Base-by-base conservation (phyloP, 2,113 vertebrate genomes). In the Xyliphius kryptos region DNA sequence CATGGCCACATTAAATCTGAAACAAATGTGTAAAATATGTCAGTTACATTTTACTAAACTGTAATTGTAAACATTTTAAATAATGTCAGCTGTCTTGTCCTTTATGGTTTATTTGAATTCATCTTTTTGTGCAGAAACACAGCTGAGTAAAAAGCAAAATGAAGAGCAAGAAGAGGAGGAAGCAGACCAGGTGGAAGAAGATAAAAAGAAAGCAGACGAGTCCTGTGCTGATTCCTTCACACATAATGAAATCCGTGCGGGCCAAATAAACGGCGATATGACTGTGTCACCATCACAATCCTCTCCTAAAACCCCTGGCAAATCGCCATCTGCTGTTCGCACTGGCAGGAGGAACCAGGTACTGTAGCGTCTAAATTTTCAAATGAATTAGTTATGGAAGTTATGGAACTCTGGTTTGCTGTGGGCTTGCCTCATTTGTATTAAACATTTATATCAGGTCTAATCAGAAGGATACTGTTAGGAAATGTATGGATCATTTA, bases 341-440 rank as follows among this genome's bases (percentile, higher is more conserved):
- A 91, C 89, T 65, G 90, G 90, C 70, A 88, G 92, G 75, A 92
- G 90, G 72, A 93, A 81, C 77, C 93, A 95, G 91, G 93, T 96
- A 80, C 51, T 8, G 9, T 9, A 13, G 14, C 51, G 17, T 56
- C 15, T 41, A 41, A 26, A 26, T 32, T 32, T 41, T 41, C 5
- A 41, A 10, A 41, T 14, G 5, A 32, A 5, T 32, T 32, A 32
- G 7, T 6, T 32, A 32, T n/a, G n/a, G n/a, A n/a, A 32, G 1
- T 32, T 32, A 32, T 32, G 26, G 26, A 32, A 32, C 26, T 5
- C 26, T 32, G 26, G 7, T 32, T 32, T 3, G 6, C 22, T 26
- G 26, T 32, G 7, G 1, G 26, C 7, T 32, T 32, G 4, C 26
- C 26, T 32, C 4, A 32, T 32, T 32, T 32, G 4, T 6, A 32